Conservation (phyloP, 2,797 vertebrate species). For the Pangasius djambal region DNA sequence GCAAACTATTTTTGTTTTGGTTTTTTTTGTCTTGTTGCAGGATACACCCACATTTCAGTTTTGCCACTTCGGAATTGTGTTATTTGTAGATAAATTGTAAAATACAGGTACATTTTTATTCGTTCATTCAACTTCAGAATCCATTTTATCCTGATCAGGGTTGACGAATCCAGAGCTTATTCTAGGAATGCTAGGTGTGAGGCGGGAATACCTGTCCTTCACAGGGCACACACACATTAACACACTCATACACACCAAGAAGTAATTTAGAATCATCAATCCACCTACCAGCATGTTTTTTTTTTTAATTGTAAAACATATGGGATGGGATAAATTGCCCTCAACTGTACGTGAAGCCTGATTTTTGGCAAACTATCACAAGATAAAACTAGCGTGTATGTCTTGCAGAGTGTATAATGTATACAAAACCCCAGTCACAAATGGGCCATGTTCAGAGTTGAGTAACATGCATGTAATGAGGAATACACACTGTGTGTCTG, state of each 20-base stretch:
- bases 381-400: too few species aligned
- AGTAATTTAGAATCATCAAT: neutral
- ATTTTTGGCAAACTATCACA: too few species aligned
- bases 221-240: neutral
- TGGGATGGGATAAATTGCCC: neutral
- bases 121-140: neutral
- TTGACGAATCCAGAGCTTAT: neutral
- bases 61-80: neutral
- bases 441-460: too few species aligned
- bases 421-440: too few species aligned
- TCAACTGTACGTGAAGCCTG: too few species aligned
- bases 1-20: neutral
- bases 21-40: neutral
- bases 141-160: neutral
- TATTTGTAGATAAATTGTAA: neutral
- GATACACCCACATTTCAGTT: neutral
- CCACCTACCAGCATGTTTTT: neutral
- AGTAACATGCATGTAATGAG: neutral
- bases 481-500: neutral
- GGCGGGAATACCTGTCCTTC: neutral
- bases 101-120: neutral
- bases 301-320: neutral
- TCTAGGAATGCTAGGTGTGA: neutral
- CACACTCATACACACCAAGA: neutral
- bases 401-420: too few species aligned